These are phyloP conservation scores for Willowsia nigromaculata DNA, from an alignment of 2,888 invertebrate genomes.

Conservation along the genomic window DNA sequence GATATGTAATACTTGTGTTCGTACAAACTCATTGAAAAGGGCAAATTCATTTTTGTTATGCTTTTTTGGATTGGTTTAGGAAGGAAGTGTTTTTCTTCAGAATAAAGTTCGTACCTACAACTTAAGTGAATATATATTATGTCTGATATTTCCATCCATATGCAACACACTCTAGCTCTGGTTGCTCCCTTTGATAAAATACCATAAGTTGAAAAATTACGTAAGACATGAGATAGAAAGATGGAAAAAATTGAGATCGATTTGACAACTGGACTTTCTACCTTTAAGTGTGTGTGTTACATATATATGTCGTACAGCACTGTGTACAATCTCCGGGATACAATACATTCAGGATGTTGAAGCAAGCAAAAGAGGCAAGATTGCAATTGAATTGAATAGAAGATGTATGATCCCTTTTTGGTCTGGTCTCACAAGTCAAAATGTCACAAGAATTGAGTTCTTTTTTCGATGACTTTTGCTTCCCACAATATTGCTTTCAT, in stretches of 20 bases:
- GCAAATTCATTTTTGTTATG: neutral
- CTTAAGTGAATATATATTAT: too few species aligned
- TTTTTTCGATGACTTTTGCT: constrained; percentile 39
- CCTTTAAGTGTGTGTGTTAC: constrained; percentile 9
- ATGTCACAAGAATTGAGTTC: constrained; percentile 75
- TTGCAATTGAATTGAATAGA: constrained; percentile 24
- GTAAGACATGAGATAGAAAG: constrained; percentile 22
- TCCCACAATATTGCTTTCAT: constrained; percentile 68
- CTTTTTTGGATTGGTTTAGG: neutral
- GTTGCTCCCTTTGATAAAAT: constrained; percentile 30
- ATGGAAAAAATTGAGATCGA: constrained; percentile 56
- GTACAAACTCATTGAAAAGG: neutral
- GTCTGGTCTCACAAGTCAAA: constrained; percentile 76
- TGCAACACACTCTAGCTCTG: neutral
- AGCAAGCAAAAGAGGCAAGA: neutral
- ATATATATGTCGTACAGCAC: neutral
- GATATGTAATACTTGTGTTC: neutral
- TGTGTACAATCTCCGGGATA: neutral
- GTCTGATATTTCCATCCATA: neutral
- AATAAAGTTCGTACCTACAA: neutral
- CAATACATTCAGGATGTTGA: constrained; percentile 6
- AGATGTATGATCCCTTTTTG: constrained; percentile 50
- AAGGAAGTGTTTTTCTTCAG: constrained; percentile 46
- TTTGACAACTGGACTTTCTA: constrained; percentile 61
- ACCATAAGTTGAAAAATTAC: constrained; percentile 53